phyloP scores from a whole-genome alignment of 2,113 vertebrate species.

The Cryptotis parvus region DNA sequence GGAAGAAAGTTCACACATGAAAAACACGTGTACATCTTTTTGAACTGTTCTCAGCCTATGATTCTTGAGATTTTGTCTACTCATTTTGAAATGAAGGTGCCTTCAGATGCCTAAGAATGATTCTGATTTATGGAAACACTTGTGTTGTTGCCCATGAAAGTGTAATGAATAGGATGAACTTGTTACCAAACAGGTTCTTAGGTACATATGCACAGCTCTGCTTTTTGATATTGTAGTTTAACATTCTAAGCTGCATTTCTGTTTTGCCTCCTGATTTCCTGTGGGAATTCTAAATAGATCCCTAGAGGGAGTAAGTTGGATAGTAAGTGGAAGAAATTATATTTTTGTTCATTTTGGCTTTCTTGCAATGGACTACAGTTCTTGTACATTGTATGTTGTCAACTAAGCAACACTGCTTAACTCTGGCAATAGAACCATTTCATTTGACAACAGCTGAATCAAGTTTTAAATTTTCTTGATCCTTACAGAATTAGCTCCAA shows the following conservation, averaged over 20 bases:
- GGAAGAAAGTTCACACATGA: too few relatives aligned
- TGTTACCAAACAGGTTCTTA: not conserved
- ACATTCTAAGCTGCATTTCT: not conserved
- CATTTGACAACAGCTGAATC: not conserved
- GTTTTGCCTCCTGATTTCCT: not conserved
- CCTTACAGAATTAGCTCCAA: not conserved
- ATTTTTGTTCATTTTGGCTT: not conserved
- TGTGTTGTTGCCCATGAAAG: not conserved
- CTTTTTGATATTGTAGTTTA: not conserved
- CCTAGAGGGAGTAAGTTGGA: not conserved
- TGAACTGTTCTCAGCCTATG: too few relatives aligned
- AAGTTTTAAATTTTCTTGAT: not conserved
- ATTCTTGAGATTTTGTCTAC: too few relatives aligned
- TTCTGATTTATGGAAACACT: not conserved
- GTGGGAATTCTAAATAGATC: not conserved
- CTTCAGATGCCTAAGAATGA: not conserved
- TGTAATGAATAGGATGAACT: not conserved
- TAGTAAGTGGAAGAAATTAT: not conserved
- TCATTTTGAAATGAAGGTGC: not conserved
- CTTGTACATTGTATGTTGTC: not conserved
- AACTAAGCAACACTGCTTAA: not conserved
- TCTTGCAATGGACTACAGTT: not conserved
- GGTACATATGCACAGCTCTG: not conserved
- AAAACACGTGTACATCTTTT: too few relatives aligned
- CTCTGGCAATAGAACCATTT: not conserved